Base-by-base conservation (phyloP, 1,140 invertebrate species). In the Megalopta genalis region DNA sequence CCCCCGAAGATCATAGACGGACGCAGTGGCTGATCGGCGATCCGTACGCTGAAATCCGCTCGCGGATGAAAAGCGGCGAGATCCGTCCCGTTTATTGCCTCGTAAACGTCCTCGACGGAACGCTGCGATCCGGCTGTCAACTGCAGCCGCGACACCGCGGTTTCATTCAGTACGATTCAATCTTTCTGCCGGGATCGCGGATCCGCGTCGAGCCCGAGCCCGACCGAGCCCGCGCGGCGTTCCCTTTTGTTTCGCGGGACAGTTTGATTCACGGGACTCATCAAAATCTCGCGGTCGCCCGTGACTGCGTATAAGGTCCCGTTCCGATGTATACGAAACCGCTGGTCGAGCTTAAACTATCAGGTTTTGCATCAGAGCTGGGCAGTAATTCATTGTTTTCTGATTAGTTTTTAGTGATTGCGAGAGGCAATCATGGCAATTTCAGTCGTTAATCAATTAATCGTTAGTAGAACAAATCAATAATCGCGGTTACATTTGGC, bases 1-100 rank as follows among this genome's bases (percentile, higher is more conserved):
- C 9, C 16, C 27, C 14, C 37, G n/a, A 10, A 52, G n/a, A 8
- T 64, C 42, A 39, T 70, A 32, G 16, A 27, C 8, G 5, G 9
- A 39, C 39, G 21, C 25, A n/a, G 21, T 65, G 39, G 25, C 59
- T 23, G 39, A 42, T 65, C 68, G 65, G 37, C 27, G 63, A 39
- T 72, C 27, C 27, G 23, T 14, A 7, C 2, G 16, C 21, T 25
- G 9, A 37, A 65, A 72, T 84, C 27, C 54, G 62, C 80, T 59
- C 25, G 18, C 14, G 72, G 52, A 64, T 59, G 49, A 63, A 71
- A 69, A 73, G 73, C 64, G 39, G 4, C 9, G 16, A 42, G 66
- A 74, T 59, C 77, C 81, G 64, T 46, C 76, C 72, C 83, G 59
- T 85, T 82, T 85, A 82, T 67, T 82, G 57, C 62, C 74, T 85